These are phyloP conservation scores for Sycon ciliatum DNA, from an alignment of 37 sponge, comb jelly and placozoan genomes.

Conservation along the genomic window DNA sequence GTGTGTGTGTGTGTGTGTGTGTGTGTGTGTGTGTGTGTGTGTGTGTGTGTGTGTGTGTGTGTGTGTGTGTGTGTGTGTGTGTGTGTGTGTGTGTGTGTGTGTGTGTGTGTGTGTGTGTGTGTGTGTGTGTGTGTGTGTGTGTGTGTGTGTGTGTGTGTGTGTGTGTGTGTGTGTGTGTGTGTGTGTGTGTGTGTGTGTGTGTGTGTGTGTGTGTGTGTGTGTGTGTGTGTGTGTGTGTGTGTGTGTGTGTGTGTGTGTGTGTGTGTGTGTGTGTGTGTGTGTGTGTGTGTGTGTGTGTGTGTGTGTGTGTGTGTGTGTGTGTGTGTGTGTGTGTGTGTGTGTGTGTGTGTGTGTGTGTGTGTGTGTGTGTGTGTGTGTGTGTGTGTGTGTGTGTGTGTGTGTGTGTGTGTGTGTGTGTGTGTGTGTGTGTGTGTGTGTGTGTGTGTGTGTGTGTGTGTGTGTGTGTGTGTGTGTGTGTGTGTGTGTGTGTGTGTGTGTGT, in stretches of 20 bases:
- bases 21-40: background rate
- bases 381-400: background rate
- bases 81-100: slow-evolving; percentile 10
- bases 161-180: slow-evolving; percentile 1
- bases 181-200: slow-evolving; percentile 5
- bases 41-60: background rate
- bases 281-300: slow-evolving; percentile 5
- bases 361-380: slow-evolving; percentile 24
- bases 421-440: slow-evolving; percentile 40
- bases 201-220: slow-evolving; percentile 5
- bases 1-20: slow-evolving; percentile 30
- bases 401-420: slow-evolving; percentile 30
- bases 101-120: slow-evolving; percentile 17
- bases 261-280: slow-evolving; percentile 5
- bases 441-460: slow-evolving; percentile 38
- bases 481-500: background rate
- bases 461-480: slow-evolving; percentile 11
- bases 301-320: background rate
- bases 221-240: slow-evolving; percentile 38
- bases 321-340: background rate
- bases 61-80: background rate
- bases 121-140: slow-evolving; percentile 14
- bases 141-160: background rate
- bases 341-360: slow-evolving; percentile 16
- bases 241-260: slow-evolving; percentile 14